Percentiles rank a stretch among this genome's conserved stretches.
These are phyloP conservation scores for Drosophila vallismaia DNA, from an alignment of 2,888 invertebrate genomes.

Conservation along the genomic window DNA sequence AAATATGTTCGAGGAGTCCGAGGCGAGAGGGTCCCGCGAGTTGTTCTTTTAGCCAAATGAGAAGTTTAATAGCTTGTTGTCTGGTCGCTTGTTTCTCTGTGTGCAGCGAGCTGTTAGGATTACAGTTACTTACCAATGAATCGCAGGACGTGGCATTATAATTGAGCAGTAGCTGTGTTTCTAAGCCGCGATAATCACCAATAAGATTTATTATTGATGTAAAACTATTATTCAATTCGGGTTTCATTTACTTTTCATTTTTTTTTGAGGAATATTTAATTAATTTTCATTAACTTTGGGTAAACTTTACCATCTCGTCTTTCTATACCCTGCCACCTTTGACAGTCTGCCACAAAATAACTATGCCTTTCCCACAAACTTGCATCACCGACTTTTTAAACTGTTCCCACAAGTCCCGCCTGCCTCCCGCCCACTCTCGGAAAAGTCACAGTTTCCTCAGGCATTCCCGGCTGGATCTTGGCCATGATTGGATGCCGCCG, in stretches of 20 bases:
- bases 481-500: slow-evolving; percentile 17
- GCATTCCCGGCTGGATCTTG: slow-evolving; percentile 37
- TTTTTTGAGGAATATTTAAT: slow-evolving; percentile 14
- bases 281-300: slow-evolving; percentile 23
- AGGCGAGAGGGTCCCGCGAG: slow-evolving; percentile 14
- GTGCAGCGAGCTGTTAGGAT: slow-evolving; percentile 16
- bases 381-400: slow-evolving; percentile 26
- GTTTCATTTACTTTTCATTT: neutral
- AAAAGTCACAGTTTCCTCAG: slow-evolving; percentile 31
- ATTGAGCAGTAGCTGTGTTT: neutral
- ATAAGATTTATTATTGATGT: too few species aligned
- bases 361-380: slow-evolving; percentile 28
- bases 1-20: slow-evolving; percentile 59
- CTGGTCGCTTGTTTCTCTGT: slow-evolving; percentile 24
- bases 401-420: slow-evolving; percentile 31
- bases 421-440: slow-evolving; percentile 1
- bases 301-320: slow-evolving; percentile 1
- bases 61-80: slow-evolving; percentile 44
- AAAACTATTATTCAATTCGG: too few species aligned
- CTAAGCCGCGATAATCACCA: neutral
- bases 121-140: slow-evolving; percentile 26
- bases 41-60: slow-evolving; percentile 45
- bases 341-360: slow-evolving; percentile 6
- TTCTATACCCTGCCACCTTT: slow-evolving; percentile 1
- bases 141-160: slow-evolving; percentile 9